Evolutionary conservation across 2,113 vertebrate species (phyloP).

Genomic region (Furnarius figulus): DNA sequence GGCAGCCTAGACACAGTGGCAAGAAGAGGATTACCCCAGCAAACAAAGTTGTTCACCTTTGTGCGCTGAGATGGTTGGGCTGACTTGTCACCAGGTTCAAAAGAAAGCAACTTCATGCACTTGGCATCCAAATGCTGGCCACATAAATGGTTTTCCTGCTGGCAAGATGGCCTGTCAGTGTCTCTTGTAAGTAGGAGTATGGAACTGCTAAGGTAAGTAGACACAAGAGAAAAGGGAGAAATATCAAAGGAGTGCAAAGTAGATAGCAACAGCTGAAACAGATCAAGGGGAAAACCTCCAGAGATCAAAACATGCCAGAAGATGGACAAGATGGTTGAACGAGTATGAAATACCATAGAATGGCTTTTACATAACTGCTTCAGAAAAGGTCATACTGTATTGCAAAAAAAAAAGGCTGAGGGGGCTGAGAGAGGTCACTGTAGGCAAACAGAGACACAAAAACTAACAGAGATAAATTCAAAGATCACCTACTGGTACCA

Average conservation of each 20-base stretch:
- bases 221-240: background rate
- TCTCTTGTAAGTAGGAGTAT: background rate
- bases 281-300: slow-evolving; percentile 23
- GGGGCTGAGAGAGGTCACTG: background rate
- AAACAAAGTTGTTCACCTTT: background rate
- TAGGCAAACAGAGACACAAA: background rate
- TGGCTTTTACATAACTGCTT: background rate
- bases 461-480: background rate
- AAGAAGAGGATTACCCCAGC: background rate
- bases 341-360: slow-evolving; percentile 17
- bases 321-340: background rate
- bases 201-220: background rate
- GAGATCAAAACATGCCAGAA: slow-evolving; percentile 37
- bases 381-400: slow-evolving; percentile 25
- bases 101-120: background rate
- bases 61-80: background rate
- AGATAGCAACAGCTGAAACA: background rate
- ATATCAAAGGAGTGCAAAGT: slow-evolving; percentile 20
- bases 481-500: background rate
- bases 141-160: background rate
- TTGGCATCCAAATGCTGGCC: background rate
- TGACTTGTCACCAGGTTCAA: background rate
- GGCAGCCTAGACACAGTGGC: accelerated
- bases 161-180: background rate
- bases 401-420: background rate